Percentiles rank a stretch among this genome's conserved stretches.
phyloP scores from a whole-genome alignment of 2,888 invertebrate genomes.

The Lordiphosa fenestrarum region DNA sequence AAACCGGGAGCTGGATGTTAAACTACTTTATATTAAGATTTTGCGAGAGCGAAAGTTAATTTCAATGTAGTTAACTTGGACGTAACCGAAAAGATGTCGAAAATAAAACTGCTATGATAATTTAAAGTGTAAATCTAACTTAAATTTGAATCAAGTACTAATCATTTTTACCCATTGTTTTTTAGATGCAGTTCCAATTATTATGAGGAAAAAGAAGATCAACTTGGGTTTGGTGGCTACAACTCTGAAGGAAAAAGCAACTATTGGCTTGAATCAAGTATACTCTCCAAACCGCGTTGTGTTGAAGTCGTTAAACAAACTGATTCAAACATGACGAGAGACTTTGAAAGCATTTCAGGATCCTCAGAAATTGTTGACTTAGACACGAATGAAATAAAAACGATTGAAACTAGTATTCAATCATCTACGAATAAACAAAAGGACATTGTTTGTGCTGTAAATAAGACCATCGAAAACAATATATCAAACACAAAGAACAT shows the following conservation, averaged over 20 bases:
- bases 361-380: constrained; percentile 79
- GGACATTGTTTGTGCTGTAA: constrained; percentile 24
- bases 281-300: constrained; percentile 69
- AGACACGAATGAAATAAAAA: constrained; percentile 80
- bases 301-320: constrained; percentile 70
- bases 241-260: constrained; percentile 48
- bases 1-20: too few relatives aligned
- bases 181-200: constrained; percentile 30
- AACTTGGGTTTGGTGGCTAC: constrained; percentile 39
- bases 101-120: too few relatives aligned
- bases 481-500: constrained; percentile 31
- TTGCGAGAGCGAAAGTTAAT: too few relatives aligned
- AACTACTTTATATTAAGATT: too few relatives aligned
- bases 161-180: neutral
- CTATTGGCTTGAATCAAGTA: constrained; percentile 68
- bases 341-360: constrained; percentile 67
- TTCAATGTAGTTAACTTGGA: constrained; percentile 17
- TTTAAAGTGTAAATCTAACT: too few relatives aligned
- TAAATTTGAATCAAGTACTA: too few relatives aligned
- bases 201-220: constrained; percentile 50
- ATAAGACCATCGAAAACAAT: constrained; percentile 31
- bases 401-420: constrained; percentile 75
- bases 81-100: constrained; percentile 8
- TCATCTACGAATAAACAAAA: constrained; percentile 32
- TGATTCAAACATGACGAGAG: constrained; percentile 44